Evolutionary conservation across 2,888 invertebrate species (phyloP).

Genomic region (Drosophila peninsularis): DNA sequence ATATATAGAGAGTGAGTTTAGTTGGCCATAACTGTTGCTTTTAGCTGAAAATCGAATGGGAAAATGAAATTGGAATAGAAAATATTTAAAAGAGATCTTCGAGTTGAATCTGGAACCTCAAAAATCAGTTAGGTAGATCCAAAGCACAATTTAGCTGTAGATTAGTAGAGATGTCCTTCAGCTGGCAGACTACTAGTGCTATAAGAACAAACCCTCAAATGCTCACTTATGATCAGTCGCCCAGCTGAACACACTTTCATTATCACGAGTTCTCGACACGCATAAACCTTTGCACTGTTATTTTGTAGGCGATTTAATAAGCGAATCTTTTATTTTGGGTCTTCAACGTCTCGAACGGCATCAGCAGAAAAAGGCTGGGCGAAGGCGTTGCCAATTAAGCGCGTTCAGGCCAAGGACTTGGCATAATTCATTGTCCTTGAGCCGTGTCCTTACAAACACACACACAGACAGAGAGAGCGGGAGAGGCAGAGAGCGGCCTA

Average conservation of each 20-base stretch:
- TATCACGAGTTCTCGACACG: background rate
- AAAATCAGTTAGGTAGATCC: no score
- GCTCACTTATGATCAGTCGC: background rate
- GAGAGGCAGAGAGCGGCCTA: background rate
- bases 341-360: slow-evolving; percentile 40
- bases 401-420: slow-evolving; percentile 34
- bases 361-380: slow-evolving; percentile 59
- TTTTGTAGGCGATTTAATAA: slow-evolving; percentile 73
- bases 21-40: no score
- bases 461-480: background rate
- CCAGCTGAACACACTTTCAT: background rate
- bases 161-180: no score
- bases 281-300: slow-evolving; percentile 29
- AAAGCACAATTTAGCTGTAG: no score
- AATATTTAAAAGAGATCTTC: no score
- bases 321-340: slow-evolving; percentile 68
- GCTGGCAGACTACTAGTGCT: no score
- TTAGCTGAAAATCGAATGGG: no score
- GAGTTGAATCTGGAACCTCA: no score
- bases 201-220: background rate
- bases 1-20: no score
- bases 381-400: slow-evolving; percentile 59
- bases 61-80: no score
- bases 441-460: slow-evolving; percentile 21
- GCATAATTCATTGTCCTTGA: slow-evolving; percentile 69